Evolutionary conservation across 2,113 vertebrate genomes (phyloP), one percentile per base, ranked within the genome.

Genomic region (Seriola dumerili): DNA sequence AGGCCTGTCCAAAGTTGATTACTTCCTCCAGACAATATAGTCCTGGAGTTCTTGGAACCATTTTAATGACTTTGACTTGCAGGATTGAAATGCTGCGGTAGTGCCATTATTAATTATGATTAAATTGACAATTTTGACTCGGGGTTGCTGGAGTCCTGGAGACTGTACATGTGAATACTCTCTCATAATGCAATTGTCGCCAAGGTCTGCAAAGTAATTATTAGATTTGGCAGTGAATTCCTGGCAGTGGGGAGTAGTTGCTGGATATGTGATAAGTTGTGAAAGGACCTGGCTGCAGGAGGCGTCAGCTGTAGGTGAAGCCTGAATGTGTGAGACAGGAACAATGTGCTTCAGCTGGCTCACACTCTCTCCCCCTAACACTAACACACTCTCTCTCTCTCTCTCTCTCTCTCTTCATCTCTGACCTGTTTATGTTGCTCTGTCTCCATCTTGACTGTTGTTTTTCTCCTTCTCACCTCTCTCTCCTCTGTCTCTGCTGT

Each of bases 41-140:
- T 82, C 88, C 71, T 71, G 82, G 85, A 76, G 83, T 85, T 90
- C 83, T 83, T 69, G 25, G 36, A 78, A 78, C 76, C 61, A 81
- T 87, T 93, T 92, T 89, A 91, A 93, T 91, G 84, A 92, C 88
- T 90, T 85, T 81, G 72, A 82, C 76, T 86, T 10, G 13, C 38
- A 78, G 81, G 85, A 91, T 91, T 89, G 87, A 94, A 92, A 88
- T 81, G 74, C 81, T 78, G 85, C 86, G 48, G 84, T 32, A 12
- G 74, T 87, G 82, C 75, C 83, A 88, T 85, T 91, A 90, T 92
- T 93, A 93, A 93, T 94, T 91, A 92, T 89, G 88, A 92, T 93
- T 92, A 90, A 92, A 91, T 72, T 91, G 74, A 91, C 86, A 92
- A 86, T 93, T 93, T 90, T 89, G 78, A 81, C 87, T 88, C 3